Percentiles rank a stretch among this genome's conserved stretches.
These are phyloP conservation scores for Gambusia yucatana DNA, from an alignment of 2,797 vertebrate genomes.

Conservation along the genomic window DNA sequence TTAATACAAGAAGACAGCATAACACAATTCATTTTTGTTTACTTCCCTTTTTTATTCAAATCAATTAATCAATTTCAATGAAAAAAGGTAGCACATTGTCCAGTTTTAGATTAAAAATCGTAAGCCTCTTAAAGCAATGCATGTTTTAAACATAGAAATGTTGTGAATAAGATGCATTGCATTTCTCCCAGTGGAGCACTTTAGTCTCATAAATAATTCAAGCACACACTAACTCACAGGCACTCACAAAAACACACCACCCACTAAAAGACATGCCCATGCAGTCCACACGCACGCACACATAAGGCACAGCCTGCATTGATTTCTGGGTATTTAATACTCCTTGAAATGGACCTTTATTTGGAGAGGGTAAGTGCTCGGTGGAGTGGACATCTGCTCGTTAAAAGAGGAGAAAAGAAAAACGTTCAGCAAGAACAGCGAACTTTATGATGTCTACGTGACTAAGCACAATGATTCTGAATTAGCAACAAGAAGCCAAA, in stretches of 20 bases:
- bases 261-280: constrained; percentile 38
- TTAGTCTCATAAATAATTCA: constrained; percentile 76
- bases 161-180: constrained; percentile 65
- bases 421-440: neutral
- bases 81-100: constrained; percentile 3
- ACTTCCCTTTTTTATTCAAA: neutral
- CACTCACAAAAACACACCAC: constrained; percentile 38
- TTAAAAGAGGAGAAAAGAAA: constrained; percentile 9
- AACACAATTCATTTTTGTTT: neutral
- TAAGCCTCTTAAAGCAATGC: constrained; percentile 37
- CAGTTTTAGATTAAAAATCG: constrained; percentile 25
- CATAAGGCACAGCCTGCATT: constrained; percentile 40
- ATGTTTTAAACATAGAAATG: constrained; percentile 61
- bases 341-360: constrained; percentile 54
- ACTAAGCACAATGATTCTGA: constrained; percentile 25
- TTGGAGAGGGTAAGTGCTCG: constrained; percentile 50
- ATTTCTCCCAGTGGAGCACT: constrained; percentile 70
- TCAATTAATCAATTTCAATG: neutral
- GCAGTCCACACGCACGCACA: constrained; percentile 2
- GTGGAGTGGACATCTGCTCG: constrained; percentile 34
- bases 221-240: constrained; percentile 46
- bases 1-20: neutral
- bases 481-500: constrained; percentile 25
- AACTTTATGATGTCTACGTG: constrained; percentile 22
- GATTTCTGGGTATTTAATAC: constrained; percentile 57